Base-by-base conservation (phyloP, 2,113 vertebrate genomes). In the Nyctereutes procyonoides region DNA sequence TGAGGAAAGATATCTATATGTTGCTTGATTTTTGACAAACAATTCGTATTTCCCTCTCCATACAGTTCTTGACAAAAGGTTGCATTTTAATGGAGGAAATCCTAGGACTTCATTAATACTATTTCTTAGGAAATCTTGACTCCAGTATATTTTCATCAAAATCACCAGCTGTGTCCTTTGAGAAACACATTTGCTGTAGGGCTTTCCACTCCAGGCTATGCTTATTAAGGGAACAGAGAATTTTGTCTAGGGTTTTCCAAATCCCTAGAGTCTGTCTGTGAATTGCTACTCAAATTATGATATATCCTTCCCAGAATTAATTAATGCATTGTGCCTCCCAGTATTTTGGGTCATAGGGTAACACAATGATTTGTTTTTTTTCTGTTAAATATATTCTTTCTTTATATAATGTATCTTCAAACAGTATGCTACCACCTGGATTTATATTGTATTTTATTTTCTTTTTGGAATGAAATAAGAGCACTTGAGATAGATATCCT, bases 281-380 rank as follows among this genome's bases (percentile, higher is more conserved):
- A 93, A 53, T 95, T 96, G 62, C 55, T 92, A 19, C 69, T 88
- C 73, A 98, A 93, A 87, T 97, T 38, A 32, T 69, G 94, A 0
- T 96, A 60, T 80, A 32, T 97, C 48, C 28, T 95, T 96, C 90
- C 51, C 38, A 51, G 86, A 95, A 71, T 96, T 97, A 86, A 98
- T 96, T 38, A 80, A 95, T 20, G 19, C 67, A 4, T 48, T 48
- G 20, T 16, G 71, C 4, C 86, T 97, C 16, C 20, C 30, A 28
- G 16, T 24, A 82, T 55, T 80, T 48, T 73, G n/a, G 94, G 22
- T 83, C 35, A 51, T 20, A 84, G 20, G n/a, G 43, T 91, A 51
- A n/a, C 43, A 62, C 5, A 91, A 1, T 88, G 30, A 51, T 90
- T 87, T 94, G 51, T 69, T 94, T 93, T 93, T 91, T 92, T 16